These are phyloP conservation scores for Atethmia centrago DNA, from an alignment of 2,888 invertebrate species.

Conservation along the genomic window DNA sequence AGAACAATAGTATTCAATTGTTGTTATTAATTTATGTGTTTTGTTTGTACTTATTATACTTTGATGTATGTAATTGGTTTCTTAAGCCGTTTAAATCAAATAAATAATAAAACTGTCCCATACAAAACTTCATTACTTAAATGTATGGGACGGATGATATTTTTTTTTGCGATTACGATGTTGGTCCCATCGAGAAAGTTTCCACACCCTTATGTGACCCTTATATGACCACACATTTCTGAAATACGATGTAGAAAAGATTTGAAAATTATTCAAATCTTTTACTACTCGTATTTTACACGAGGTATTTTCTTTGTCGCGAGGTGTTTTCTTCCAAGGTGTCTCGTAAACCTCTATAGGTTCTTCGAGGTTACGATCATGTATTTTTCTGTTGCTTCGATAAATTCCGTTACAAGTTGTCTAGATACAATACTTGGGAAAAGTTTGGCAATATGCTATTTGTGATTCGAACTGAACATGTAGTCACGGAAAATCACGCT, in stretches of 20 bases:
- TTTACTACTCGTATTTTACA: conserved; percentile 5
- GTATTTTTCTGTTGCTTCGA: background rate
- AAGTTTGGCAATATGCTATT: background rate
- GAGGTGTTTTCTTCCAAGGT: background rate
- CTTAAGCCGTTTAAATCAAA: no score
- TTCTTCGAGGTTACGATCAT: background rate
- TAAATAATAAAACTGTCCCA: no score
- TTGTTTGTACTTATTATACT: no score
- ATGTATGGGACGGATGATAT: no score
- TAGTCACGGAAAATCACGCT: background rate
- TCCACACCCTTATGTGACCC: background rate
- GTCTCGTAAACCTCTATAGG: background rate
- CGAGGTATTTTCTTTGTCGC: background rate
- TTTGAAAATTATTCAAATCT: background rate
- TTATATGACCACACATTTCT: background rate
- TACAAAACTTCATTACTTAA: no score
- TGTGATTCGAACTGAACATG: background rate
- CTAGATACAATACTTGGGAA: background rate
- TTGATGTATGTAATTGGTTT: no score
- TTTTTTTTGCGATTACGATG: no score
- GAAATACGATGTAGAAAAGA: background rate
- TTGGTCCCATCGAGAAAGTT: background rate
- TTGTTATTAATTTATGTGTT: no score
- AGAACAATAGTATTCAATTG: no score
- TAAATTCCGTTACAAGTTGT: background rate